phyloP scores from a whole-genome alignment of 1,140 invertebrate genomes.

The Bombus huntii region DNA sequence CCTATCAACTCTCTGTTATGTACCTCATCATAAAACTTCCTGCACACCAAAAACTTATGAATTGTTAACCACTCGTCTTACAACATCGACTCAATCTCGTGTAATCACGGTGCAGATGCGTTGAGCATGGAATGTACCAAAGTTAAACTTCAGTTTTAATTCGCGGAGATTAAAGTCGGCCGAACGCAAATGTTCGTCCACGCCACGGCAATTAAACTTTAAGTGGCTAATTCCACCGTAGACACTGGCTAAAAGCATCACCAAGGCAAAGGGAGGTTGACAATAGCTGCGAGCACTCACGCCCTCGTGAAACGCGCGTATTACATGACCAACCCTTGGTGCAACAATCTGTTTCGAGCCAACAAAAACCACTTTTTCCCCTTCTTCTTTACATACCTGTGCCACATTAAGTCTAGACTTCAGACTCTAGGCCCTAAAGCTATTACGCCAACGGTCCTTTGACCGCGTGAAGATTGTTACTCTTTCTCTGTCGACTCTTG shows the following conservation, averaged over 20 bases:
- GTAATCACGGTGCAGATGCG: background rate
- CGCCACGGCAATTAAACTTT: background rate
- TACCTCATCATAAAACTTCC: background rate
- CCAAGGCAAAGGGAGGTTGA: background rate
- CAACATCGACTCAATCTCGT: background rate
- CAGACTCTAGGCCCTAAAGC: background rate
- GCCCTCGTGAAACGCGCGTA: background rate
- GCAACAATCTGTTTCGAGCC: background rate
- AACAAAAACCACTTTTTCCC: background rate
- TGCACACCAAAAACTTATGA: background rate
- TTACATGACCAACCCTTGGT: background rate
- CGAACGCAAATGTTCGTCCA: background rate
- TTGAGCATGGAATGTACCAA: background rate
- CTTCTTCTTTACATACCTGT: background rate
- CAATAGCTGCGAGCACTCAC: background rate
- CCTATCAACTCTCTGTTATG: too few species aligned
- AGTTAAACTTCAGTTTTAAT: background rate
- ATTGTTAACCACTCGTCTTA: background rate
- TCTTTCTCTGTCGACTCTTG: background rate
- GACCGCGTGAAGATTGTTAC: constrained; percentile 7
- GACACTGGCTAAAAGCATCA: background rate
- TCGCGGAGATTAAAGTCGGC: background rate
- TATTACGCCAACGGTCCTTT: constrained; percentile 1
- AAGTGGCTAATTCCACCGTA: background rate
- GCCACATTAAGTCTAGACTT: background rate